phyloP scores from a whole-genome alignment of 2,888 invertebrate species.

The Junonia oenone region DNA sequence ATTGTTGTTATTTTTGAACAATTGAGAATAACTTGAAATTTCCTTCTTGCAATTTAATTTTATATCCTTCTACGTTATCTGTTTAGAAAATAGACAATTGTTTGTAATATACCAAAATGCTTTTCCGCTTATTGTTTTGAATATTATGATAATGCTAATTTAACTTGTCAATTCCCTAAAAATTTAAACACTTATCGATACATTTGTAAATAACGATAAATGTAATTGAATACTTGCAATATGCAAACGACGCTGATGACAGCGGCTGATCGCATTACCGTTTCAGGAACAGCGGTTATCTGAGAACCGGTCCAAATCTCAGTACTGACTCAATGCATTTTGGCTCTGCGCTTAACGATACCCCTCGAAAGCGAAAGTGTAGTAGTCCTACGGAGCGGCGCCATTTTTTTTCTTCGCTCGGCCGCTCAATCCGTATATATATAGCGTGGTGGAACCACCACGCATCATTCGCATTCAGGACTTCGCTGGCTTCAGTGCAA shows the following conservation, averaged over 20 bases:
- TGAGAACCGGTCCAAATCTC: conserved; percentile 35
- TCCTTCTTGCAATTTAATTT: no score
- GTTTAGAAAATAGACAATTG: no score
- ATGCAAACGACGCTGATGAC: conserved; percentile 1
- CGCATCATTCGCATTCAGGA: conserved; percentile 80
- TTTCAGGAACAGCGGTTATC: conserved; percentile 35
- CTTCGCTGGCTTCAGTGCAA: conserved; percentile 78
- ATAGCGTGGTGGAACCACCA: conserved; percentile 64
- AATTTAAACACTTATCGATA: no score
- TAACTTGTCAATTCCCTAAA: no score
- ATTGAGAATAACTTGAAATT: no score
- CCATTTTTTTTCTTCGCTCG: conserved; percentile 73
- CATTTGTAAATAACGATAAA: not conserved
- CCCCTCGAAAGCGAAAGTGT: conserved; percentile 78
- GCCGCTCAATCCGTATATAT: conserved; percentile 73
- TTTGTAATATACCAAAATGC: no score
- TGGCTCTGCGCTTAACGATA: conserved; percentile 47
- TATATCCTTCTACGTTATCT: no score
- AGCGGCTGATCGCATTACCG: conserved; percentile 10
- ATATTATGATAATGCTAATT: no score
- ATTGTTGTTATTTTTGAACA: not conserved
- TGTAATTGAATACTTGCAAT: not conserved
- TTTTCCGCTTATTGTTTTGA: no score
- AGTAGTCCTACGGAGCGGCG: conserved; percentile 66
- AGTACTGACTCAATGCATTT: conserved; percentile 48